phyloP scores from a whole-genome alignment of 2,888 invertebrate species.

The Pandemis cinnamomeana region DNA sequence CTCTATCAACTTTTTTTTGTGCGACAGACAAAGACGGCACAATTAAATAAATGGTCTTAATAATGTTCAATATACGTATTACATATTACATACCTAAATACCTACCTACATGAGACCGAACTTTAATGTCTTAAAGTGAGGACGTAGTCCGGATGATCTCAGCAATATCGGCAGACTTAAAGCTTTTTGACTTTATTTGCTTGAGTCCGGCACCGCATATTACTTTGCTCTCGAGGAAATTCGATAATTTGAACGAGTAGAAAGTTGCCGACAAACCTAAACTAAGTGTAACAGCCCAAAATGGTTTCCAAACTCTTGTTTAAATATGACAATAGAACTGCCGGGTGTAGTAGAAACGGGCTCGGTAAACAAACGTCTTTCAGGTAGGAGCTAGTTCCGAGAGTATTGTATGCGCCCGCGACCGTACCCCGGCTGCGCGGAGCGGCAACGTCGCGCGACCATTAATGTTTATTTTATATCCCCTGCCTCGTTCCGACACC shows the following conservation, averaged over 20 bases:
- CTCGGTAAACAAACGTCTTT: conserved; percentile 62
- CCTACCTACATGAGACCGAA: not conserved
- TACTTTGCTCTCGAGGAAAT: conserved; percentile 19
- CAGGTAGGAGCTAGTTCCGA: conserved; percentile 56
- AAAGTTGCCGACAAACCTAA: conserved; percentile 10
- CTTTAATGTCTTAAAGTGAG: not conserved
- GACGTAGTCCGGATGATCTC: conserved; percentile 17
- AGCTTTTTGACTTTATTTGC: conserved; percentile 11
- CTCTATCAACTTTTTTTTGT: not conserved
- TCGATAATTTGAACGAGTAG: not conserved
- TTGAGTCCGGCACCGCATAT: conserved; percentile 23
- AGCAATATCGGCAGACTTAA: conserved; percentile 13
- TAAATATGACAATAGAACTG: conserved; percentile 39
- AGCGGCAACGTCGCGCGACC: conserved; percentile 71
- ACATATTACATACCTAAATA: too few species aligned
- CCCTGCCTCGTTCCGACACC: conserved; percentile 45
- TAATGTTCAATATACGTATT: too few species aligned
- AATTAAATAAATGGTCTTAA: too few species aligned
- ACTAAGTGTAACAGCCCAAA: conserved; percentile 24
- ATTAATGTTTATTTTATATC: conserved; percentile 54
- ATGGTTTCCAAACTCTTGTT: conserved; percentile 39
- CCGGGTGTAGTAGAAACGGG: conserved; percentile 33
- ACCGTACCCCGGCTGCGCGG: conserved; percentile 54
- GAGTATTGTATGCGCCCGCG: conserved; percentile 64
- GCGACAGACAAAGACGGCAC: not conserved